Conservation (phyloP, 2,113 vertebrate genomes). For the Atlantisia rogersi region DNA sequence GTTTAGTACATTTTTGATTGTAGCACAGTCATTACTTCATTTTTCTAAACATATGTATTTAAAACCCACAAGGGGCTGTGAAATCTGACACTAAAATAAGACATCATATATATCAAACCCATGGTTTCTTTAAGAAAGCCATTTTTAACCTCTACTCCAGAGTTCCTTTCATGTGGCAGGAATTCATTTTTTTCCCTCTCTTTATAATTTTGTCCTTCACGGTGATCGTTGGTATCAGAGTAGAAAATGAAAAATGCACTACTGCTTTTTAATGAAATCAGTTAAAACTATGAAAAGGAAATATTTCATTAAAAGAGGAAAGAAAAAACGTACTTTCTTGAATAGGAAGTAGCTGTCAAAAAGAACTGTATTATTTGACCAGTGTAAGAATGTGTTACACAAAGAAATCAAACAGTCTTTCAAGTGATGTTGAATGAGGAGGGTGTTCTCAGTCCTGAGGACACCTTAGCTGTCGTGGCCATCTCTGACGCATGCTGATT, state of each 20-base stretch:
- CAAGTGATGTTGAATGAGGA: not conserved
- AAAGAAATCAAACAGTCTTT: not conserved
- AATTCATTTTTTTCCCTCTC: not conserved
- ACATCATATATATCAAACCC: constrained; percentile 23
- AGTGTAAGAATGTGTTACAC: not conserved
- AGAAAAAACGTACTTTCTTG: not conserved
- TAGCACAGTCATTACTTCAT: constrained; percentile 57
- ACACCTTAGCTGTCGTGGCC: not conserved
- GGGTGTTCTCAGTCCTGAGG: not conserved
- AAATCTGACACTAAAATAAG: constrained; percentile 64
- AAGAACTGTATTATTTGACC: not conserved
- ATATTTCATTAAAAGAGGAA: not conserved
- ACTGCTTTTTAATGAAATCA: constrained; percentile 27
- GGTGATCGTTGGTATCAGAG: not conserved
- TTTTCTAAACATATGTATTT: constrained; percentile 64
- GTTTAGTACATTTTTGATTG: constrained; percentile 48
- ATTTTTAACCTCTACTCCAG: constrained; percentile 19
- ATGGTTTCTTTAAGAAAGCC: constrained; percentile 20
- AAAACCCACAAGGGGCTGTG: constrained; percentile 38
- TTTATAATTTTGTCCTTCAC: constrained; percentile 15
- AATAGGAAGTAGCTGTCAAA: not conserved
- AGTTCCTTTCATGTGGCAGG: constrained; percentile 33
- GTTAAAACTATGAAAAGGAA: constrained; percentile 27
- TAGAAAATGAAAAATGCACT: not conserved
- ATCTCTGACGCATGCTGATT: not conserved